Percentiles rank a stretch among this genome's conserved stretches.
Conservation (phyloP, 1,140 invertebrate genomes). For the Drosophila suzukii region DNA sequence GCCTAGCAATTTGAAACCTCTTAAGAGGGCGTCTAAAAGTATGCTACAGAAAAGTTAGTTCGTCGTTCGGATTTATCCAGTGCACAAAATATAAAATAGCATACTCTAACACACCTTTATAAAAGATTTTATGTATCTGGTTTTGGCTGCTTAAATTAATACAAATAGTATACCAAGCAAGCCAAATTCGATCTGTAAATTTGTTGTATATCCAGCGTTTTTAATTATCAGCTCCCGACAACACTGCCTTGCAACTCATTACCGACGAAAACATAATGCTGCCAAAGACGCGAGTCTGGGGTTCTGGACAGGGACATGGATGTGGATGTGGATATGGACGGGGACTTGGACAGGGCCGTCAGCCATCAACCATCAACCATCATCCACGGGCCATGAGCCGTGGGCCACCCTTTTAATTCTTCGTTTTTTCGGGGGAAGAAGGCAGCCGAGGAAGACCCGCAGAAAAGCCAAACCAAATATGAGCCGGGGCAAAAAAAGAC, state of each 20-base stretch:
- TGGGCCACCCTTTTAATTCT: slow-evolving; percentile 44
- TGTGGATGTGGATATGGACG: background rate
- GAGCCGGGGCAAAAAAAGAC: slow-evolving; percentile 18
- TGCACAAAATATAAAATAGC: too few relatives aligned
- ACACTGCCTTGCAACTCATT: slow-evolving; percentile 41
- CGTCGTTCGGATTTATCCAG: too few relatives aligned
- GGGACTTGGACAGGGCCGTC: slow-evolving; percentile 18
- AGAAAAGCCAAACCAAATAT: slow-evolving; percentile 54
- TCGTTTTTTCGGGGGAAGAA: slow-evolving; percentile 2
- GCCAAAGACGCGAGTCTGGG: slow-evolving; percentile 36
- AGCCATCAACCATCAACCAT: slow-evolving; percentile 27
- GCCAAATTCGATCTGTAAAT: too few relatives aligned
- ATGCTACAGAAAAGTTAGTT: too few relatives aligned
- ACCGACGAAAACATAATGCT: slow-evolving; percentile 45
- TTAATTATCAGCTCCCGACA: background rate
- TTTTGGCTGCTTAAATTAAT: too few relatives aligned
- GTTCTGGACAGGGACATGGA: slow-evolving; percentile 35
- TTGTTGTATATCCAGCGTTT: background rate
- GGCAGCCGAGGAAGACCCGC: slow-evolving; percentile 44
- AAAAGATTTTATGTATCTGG: too few relatives aligned
- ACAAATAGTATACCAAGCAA: background rate
- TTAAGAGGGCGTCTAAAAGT: too few relatives aligned
- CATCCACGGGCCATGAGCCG: slow-evolving; percentile 31
- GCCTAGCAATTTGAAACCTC: too few relatives aligned
- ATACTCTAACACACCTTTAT: too few relatives aligned